Percentiles rank a stretch among this genome's conserved stretches.
These are phyloP conservation scores for Marronus borbonicus DNA, from an alignment of 2,888 invertebrate species.

Conservation along the genomic window DNA sequence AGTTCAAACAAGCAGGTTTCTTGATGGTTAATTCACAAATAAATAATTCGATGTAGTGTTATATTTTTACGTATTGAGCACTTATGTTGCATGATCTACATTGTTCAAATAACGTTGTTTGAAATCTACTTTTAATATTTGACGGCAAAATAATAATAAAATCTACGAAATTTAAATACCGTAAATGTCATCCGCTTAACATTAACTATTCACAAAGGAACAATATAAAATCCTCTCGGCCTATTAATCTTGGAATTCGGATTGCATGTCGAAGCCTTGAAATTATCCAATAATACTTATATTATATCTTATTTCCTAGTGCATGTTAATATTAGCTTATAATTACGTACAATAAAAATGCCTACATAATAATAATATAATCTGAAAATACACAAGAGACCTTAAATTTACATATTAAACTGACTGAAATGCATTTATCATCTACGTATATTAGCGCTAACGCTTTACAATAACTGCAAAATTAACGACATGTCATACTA, in stretches of 20 bases:
- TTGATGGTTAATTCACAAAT: too few species aligned
- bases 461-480: not conserved
- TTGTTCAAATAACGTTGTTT: too few species aligned
- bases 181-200: too few species aligned
- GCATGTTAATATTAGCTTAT: not conserved
- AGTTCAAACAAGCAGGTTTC: too few species aligned
- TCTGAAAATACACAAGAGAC: constrained; percentile 13
- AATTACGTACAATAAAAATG: constrained; percentile 1
- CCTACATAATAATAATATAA: constrained; percentile 2
- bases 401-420: constrained; percentile 15
- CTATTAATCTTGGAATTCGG: not conserved
- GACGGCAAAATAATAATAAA: too few species aligned
- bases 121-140: too few species aligned
- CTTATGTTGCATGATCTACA: too few species aligned
- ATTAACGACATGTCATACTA: constrained; percentile 28
- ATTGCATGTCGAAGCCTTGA: not conserved
- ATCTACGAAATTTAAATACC: too few species aligned
- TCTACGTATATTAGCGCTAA: not conserved
- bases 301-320: not conserved
- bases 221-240: not conserved
- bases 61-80: too few species aligned
- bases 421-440: constrained; percentile 21
- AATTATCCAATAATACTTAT: constrained; percentile 3
- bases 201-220: too few species aligned
- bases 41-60: too few species aligned